These are phyloP conservation scores for Mylabris phalerata DNA, from an alignment of 1,140 invertebrate species.

Conservation along the genomic window DNA sequence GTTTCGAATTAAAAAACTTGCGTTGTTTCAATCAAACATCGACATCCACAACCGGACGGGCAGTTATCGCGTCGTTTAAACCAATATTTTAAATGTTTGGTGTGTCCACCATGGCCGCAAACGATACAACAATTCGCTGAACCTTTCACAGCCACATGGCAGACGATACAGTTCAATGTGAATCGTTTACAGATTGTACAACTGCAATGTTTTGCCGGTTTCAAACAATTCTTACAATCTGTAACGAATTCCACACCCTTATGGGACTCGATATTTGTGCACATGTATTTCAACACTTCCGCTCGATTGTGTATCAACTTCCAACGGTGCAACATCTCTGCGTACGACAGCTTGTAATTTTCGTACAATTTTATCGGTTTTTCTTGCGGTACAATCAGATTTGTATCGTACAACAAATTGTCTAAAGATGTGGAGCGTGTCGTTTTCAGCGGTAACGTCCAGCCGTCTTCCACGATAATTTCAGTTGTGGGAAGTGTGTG, in stretches of 20 bases:
- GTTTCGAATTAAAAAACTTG: too few relatives aligned
- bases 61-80: conserved; percentile 61
- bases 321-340: conserved; percentile 78
- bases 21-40: too few relatives aligned
- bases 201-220: conserved; percentile 53
- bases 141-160: conserved; percentile 79
- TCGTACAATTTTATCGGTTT: conserved; percentile 59
- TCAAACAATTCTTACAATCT: conserved; percentile 64
- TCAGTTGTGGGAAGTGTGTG: conserved; percentile 85
- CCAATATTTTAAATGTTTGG: conserved; percentile 73
- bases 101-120: conserved; percentile 90
- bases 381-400: conserved; percentile 15
- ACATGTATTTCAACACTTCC: conserved; percentile 74
- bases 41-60: conserved; percentile 82
- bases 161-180: conserved; percentile 64
- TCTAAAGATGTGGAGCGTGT: conserved; percentile 74
- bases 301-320: conserved; percentile 75
- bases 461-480: conserved; percentile 64
- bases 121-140: conserved; percentile 72
- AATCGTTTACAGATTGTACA: conserved; percentile 48
- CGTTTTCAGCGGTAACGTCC: conserved; percentile 52
- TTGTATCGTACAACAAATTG: conserved; percentile 47
- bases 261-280: conserved; percentile 49
- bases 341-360: conserved; percentile 79
- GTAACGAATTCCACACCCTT: conserved; percentile 70